Evolutionary conservation across 2,797 vertebrate species (phyloP).

Genomic region (Periophthalmus magnuspinnatus): DNA sequence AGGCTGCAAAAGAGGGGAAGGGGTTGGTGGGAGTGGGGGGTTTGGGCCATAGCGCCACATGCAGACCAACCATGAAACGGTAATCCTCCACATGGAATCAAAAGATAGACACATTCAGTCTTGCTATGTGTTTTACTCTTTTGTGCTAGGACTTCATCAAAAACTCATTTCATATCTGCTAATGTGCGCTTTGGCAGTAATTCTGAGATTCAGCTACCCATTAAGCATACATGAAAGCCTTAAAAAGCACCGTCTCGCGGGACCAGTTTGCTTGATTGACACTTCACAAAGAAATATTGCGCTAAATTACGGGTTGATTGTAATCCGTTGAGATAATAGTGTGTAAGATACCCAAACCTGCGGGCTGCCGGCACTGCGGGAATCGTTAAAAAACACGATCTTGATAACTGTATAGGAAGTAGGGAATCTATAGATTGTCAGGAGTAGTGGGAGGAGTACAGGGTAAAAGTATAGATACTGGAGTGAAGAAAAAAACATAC

Average conservation of each 20-base stretch:
- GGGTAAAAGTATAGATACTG: too few species aligned
- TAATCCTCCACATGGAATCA: slow-evolving; percentile 2
- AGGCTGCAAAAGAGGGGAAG: background rate
- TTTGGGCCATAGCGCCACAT: background rate
- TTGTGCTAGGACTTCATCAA: slow-evolving; percentile 12
- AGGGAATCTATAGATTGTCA: too few species aligned
- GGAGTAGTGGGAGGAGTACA: background rate
- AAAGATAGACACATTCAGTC: slow-evolving; percentile 18
- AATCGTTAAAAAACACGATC: background rate
- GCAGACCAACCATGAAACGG: background rate
- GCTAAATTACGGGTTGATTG: slow-evolving; percentile 10
- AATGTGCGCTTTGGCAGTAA: slow-evolving; percentile 10
- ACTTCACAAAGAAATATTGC: slow-evolving; percentile 3
- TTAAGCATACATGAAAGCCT: slow-evolving; percentile 15
- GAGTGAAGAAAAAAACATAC: too few species aligned
- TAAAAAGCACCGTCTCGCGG: background rate
- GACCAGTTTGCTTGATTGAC: slow-evolving; percentile 23
- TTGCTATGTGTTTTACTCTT: slow-evolving; percentile 2
- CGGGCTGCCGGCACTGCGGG: background rate
- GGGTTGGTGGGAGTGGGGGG: too few species aligned
- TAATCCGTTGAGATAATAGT: background rate
- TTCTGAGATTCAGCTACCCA: slow-evolving; percentile 7
- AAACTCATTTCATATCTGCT: slow-evolving; percentile 12
- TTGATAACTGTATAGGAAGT: background rate
- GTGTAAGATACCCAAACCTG: slow-evolving; percentile 5